Base-by-base conservation (phyloP, 2,113 vertebrate genomes). In the Vanacampus margaritifer region DNA sequence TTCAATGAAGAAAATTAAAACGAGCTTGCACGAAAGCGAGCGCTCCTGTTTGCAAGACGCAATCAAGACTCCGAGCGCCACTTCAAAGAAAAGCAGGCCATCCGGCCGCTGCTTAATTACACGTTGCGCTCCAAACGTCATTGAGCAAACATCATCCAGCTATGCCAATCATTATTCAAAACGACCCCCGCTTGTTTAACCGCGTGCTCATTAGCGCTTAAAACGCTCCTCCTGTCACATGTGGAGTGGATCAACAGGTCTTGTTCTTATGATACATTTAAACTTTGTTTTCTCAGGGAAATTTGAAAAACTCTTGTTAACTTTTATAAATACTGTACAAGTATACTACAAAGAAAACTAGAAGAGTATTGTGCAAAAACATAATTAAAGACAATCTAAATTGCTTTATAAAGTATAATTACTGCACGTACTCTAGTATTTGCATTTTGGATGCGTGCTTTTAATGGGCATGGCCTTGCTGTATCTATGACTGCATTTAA, bases 231-330 rank as follows among this genome's bases (percentile, higher is more conserved):
- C 48, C 48, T 51, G 48, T 51, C 21, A 51, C 48, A 51, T 51
- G 54, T 57, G 54, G 54, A 57, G 54, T 57, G 54, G 54, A 57
- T 35, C 54, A 32, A 57, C 54, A 57, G 54, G 54, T 57, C 54
- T 6, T 16, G 28, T 17, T 57, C 32, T 28, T 57, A 32, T 8
- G 26, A 32, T 57, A 13, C 2, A 57, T 23, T 28, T 57, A 32
- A 17, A 57, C 7, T 6, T 19, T 57, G 54, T 57, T 57, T 13
- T 56, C 7, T 56, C 32, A 32, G 6, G 26, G 26, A 28, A 57
- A 57, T 57, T 17, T 32, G 16, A 57, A 57, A 57, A 35, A 35
- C 54, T 17, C 6, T 32, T 57, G 13, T 57, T 6, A 32, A 32
- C 16, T 28, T 57, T 57, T 32, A 32, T 26, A 28, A 32, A 57